phyloP scores from a whole-genome alignment of 2,113 vertebrate species.

The Gnathochromis pfefferi region DNA sequence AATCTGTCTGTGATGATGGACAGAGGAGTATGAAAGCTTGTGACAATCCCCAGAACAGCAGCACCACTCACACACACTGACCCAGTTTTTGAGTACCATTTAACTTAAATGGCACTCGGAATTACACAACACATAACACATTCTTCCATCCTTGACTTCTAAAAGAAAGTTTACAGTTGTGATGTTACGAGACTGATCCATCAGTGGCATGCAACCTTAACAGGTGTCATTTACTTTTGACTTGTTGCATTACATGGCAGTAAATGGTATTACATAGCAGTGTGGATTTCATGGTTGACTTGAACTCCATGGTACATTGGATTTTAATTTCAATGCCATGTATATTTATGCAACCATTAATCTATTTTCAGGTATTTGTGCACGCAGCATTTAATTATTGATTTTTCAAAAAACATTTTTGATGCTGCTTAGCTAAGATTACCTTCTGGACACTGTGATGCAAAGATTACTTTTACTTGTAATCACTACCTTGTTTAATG shows the following conservation, averaged over 20 bases:
- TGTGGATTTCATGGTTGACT: not conserved
- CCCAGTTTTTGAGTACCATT: slow-evolving; percentile 22
- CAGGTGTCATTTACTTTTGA: not conserved
- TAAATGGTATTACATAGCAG: not conserved
- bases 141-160: not conserved
- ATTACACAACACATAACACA: not conserved
- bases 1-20: slow-evolving; percentile 25
- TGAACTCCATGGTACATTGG: not conserved
- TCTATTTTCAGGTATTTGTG: not conserved
- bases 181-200: not conserved
- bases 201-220: not conserved
- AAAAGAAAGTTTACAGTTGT: not conserved
- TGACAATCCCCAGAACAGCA: not conserved
- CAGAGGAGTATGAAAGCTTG: slow-evolving; percentile 34
- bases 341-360: not conserved
- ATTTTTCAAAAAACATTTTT: not conserved
- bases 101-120: not conserved
- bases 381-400: not conserved
- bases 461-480: not conserved
- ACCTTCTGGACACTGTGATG: not conserved
- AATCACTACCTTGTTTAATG: not conserved
- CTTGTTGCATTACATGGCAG: not conserved
- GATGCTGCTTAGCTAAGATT: not conserved
- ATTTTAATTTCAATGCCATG: not conserved
- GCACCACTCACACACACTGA: slow-evolving; percentile 12